Evolutionary conservation across 2,113 vertebrate species (phyloP).

Genomic region (Microtus pennsylvanicus): DNA sequence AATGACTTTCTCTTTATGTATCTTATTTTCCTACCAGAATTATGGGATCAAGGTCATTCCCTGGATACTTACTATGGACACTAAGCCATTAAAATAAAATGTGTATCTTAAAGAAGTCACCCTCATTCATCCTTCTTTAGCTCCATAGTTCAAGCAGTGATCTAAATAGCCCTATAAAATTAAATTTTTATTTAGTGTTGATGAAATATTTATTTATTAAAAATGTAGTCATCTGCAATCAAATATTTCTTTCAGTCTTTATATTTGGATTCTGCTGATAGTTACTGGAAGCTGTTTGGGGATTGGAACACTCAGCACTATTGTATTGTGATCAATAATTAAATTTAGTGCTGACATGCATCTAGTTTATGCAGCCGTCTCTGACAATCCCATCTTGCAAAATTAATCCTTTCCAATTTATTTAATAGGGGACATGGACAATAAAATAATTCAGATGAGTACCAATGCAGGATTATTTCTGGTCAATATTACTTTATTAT

Average conservation of each 20-base stretch:
- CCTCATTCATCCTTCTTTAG: conserved; percentile 78
- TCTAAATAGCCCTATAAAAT: conserved; percentile 84
- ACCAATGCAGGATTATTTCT: conserved; percentile 88
- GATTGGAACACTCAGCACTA: conserved; percentile 94
- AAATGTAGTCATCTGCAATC: conserved; percentile 86
- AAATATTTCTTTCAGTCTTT: conserved; percentile 85
- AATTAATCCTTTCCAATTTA: conserved; percentile 93
- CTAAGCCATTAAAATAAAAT: conserved; percentile 75
- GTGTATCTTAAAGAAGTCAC: conserved; percentile 74
- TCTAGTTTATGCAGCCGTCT: conserved; percentile 90
- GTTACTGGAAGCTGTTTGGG: conserved; percentile 91
- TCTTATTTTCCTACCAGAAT: conserved; percentile 71
- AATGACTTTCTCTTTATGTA: conserved; percentile 50
- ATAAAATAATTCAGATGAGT: conserved; percentile 90
- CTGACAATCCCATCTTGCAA: conserved; percentile 91
- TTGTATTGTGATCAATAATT: conserved; percentile 97
- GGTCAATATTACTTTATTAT: conserved; percentile 91
- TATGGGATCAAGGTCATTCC: conserved; percentile 38
- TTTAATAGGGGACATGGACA: conserved; percentile 90
- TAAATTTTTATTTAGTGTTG: conserved; percentile 86
- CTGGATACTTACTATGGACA: conserved; percentile 51
- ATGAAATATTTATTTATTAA: conserved; percentile 91
- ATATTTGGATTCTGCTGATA: conserved; percentile 94
- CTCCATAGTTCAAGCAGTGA: conserved; percentile 70
- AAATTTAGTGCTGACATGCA: conserved; percentile 95